phyloP scores from a whole-genome alignment of 2,113 vertebrate species.

The Macquaria australasica region DNA sequence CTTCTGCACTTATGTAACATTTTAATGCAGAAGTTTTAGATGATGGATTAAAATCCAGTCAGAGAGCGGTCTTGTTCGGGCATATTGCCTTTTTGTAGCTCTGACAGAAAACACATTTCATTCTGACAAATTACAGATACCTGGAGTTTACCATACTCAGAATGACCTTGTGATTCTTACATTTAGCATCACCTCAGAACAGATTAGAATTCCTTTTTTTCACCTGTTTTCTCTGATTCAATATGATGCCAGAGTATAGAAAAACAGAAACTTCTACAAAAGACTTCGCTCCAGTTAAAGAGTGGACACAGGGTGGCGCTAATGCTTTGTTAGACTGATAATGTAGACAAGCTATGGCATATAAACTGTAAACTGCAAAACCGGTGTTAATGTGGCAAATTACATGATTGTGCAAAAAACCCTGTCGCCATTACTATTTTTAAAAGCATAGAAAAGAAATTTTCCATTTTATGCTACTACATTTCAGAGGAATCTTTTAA shows the following conservation, averaged over 20 bases:
- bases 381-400: neutral
- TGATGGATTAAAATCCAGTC: neutral
- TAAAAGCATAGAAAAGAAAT: too few species aligned
- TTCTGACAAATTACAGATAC: neutral
- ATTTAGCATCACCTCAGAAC: neutral
- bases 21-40: too few species aligned
- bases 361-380: neutral
- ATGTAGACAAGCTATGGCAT: neutral
- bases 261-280: neutral
- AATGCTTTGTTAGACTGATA: neutral
- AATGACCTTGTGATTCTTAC: neutral
- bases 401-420: neutral
- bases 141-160: neutral
- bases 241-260: neutral
- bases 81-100: neutral
- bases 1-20: too few species aligned
- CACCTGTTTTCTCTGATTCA: too few species aligned
- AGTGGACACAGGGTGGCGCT: slow-evolving; percentile 39
- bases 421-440: neutral
- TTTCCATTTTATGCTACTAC: neutral
- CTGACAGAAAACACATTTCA: neutral
- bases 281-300: neutral
- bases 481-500: neutral
- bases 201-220: neutral
- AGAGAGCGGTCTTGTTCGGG: neutral